Evolutionary conservation across 2,888 invertebrate species (phyloP).

Genomic region (Chaitophorus viminalis): DNA sequence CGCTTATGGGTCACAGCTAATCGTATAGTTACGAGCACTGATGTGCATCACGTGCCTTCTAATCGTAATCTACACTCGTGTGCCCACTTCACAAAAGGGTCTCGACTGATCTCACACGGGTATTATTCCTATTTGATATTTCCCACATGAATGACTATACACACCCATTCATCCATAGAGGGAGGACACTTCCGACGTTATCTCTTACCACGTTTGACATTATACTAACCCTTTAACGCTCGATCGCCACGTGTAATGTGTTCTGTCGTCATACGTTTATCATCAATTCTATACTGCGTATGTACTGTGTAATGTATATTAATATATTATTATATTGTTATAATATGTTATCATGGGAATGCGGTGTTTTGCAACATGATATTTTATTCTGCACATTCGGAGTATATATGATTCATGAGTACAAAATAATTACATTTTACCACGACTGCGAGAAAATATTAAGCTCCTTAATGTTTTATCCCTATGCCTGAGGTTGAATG

Average conservation of each 20-base stretch:
- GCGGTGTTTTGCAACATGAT: background rate
- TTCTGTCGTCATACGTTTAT: background rate
- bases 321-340: too few relatives aligned
- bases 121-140: constrained; percentile 7
- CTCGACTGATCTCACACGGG: constrained; percentile 10
- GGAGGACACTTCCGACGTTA: background rate
- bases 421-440: too few relatives aligned
- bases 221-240: constrained; percentile 14
- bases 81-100: background rate
- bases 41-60: constrained; percentile 14
- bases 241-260: background rate
- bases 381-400: background rate
- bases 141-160: background rate
- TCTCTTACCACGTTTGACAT: background rate
- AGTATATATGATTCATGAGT: too few relatives aligned
- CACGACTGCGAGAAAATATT: too few relatives aligned
- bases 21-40: constrained; percentile 3
- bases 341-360: too few relatives aligned
- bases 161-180: background rate
- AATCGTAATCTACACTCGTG: constrained; percentile 5
- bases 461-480: too few relatives aligned
- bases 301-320: too few relatives aligned
- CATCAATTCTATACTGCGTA: background rate
- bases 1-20: background rate
- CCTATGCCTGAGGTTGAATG: too few relatives aligned